These are phyloP conservation scores for Akabosia matsudoensis DNA, from an alignment of 1,140 invertebrate genomes.

Conservation along the genomic window DNA sequence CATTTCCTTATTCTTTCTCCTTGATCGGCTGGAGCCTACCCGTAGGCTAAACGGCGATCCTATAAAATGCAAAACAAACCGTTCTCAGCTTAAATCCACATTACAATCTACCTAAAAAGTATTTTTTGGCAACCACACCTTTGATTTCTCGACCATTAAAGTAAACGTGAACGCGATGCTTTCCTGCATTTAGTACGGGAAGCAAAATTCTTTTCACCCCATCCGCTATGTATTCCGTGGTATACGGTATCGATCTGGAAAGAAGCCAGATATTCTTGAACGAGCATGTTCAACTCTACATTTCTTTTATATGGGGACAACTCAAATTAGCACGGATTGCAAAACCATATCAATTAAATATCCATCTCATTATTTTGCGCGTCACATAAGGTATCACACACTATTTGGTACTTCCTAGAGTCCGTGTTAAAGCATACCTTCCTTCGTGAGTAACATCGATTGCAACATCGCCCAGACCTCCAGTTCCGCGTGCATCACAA, in stretches of 20 bases:
- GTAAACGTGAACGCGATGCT: conserved; percentile 88
- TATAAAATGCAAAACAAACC: conserved; percentile 44
- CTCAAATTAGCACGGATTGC: too few relatives aligned
- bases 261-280: not conserved
- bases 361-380: too few relatives aligned
- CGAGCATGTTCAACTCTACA: not conserved
- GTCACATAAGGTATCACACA: too few relatives aligned
- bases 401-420: too few relatives aligned
- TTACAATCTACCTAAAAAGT: not conserved
- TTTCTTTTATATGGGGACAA: not conserved
- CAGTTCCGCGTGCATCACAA: conserved; percentile 75
- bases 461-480: conserved; percentile 80
- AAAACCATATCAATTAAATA: too few relatives aligned
- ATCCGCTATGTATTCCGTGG: conserved; percentile 74
- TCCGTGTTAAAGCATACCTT: conserved; percentile 22
- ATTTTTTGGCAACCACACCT: conserved; percentile 59
- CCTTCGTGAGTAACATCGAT: conserved; percentile 76
- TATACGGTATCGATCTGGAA: conserved; percentile 70
- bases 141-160: conserved; percentile 95
- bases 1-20: conserved; percentile 32
- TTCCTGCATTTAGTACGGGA: conserved; percentile 80
- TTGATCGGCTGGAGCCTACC: conserved; percentile 49
- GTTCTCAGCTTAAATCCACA: not conserved
- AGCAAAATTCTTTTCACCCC: conserved; percentile 84
- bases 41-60: conserved; percentile 60